Evolutionary conservation across 2,888 invertebrate genomes (phyloP).

Genomic region (Sabellastarte sp.): DNA sequence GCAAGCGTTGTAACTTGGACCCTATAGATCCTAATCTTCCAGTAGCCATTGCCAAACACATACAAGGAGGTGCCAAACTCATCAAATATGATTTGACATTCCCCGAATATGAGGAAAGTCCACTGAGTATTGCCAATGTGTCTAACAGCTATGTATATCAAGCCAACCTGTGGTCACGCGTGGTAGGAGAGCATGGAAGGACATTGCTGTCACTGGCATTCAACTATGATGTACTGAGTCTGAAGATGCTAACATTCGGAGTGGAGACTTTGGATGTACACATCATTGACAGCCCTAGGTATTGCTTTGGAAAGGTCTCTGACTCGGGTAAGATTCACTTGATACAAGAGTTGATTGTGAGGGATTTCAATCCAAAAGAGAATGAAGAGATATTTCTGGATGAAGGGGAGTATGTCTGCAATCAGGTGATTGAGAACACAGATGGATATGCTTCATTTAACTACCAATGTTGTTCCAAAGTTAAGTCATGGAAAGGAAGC

Average conservation of each 20-base stretch:
- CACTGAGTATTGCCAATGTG: neutral
- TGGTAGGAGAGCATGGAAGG: conserved; percentile 46
- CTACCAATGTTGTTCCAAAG: conserved; percentile 42
- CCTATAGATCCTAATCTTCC: neutral
- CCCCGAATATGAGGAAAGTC: conserved; percentile 25
- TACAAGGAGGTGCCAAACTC: conserved; percentile 1
- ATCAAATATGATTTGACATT: conserved; percentile 16
- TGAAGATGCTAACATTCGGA: conserved; percentile 46
- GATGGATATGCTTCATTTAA: conserved; percentile 41
- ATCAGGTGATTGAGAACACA: conserved; percentile 35
- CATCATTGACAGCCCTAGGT: conserved; percentile 13
- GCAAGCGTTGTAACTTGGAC: neutral
- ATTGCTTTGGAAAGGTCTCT: conserved; percentile 14
- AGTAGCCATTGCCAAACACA: neutral
- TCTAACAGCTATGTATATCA: conserved; percentile 20
- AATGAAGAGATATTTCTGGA: neutral
- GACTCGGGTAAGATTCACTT: conserved; percentile 11
- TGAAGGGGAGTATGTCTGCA: conserved; percentile 29
- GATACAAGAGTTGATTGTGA: conserved; percentile 32
- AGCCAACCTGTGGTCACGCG: conserved; percentile 49
- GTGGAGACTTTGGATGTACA: conserved; percentile 36
- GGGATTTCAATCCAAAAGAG: conserved; percentile 26
- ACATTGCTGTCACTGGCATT: conserved; percentile 51
- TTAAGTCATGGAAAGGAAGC: conserved; percentile 20
- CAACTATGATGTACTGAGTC: conserved; percentile 50